Conservation (phyloP, 2,113 vertebrate genomes). For the Prunella fulvescens region DNA sequence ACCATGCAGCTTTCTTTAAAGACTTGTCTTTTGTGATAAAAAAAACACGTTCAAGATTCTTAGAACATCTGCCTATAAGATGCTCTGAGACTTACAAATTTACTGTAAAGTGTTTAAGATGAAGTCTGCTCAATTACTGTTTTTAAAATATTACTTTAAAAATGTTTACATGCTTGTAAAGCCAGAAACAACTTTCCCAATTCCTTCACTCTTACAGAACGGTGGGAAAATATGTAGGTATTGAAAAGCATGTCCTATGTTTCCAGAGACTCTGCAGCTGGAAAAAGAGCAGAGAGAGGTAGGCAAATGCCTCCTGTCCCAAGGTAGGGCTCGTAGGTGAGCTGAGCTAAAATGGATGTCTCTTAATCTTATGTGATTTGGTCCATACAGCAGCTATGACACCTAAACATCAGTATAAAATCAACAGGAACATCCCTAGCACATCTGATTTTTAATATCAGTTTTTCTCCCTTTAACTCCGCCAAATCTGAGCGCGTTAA, state of each 20-base stretch:
- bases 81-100: neutral
- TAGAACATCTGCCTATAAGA: neutral
- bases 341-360: neutral
- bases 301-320: neutral
- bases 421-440: neutral
- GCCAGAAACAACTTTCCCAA: neutral
- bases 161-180: neutral
- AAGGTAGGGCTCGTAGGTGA: fast-evolving
- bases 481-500: fast-evolving
- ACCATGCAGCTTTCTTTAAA: neutral
- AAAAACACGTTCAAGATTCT: neutral
- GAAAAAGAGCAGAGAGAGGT: neutral
- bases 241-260: neutral
- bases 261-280: neutral
- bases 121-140: neutral
- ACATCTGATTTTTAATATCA: neutral
- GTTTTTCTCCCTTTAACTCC: neutral
- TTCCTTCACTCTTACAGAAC: neutral
- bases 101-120: neutral
- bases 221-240: neutral
- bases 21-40: neutral
- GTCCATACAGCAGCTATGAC: neutral
- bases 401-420: neutral
- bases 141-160: neutral
- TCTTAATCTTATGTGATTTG: neutral